Percentiles rank a stretch among this genome's conserved stretches.
phyloP scores from a whole-genome alignment of 2,797 vertebrate genomes.

The Thamnophis elegans region DNA sequence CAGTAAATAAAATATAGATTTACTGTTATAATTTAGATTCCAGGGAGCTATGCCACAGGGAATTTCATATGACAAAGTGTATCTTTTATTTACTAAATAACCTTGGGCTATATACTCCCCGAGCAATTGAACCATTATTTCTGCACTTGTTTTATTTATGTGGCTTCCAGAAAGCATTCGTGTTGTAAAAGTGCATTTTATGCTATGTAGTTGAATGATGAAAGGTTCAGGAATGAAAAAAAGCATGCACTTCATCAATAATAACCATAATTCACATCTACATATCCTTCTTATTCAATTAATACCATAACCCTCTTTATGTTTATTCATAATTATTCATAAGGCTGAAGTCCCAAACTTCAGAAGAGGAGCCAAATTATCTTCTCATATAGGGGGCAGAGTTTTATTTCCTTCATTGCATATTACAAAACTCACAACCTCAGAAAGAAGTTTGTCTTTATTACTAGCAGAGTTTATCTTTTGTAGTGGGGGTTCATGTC shows the following conservation, averaged over 20 bases:
- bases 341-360: not conserved
- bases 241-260: not conserved
- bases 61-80: not conserved
- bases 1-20: not conserved
- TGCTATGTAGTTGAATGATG: not conserved
- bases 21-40: not conserved
- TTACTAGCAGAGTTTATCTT: not conserved
- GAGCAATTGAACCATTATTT: not conserved
- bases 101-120: not conserved
- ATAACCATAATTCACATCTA: not conserved
- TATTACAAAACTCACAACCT: not conserved
- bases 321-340: not conserved
- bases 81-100: conserved; percentile 9
- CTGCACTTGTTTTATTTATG: not conserved
- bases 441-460: not conserved
- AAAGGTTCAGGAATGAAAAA: not conserved
- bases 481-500: not conserved
- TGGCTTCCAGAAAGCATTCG: not conserved
- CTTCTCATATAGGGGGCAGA: no score
- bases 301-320: not conserved
- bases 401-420: no score
- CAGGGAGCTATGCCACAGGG: not conserved
- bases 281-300: not conserved
- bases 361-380: not conserved
- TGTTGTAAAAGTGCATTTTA: not conserved